Base-by-base conservation (phyloP, 1,140 invertebrate species). In the Zaprionus nigranus region DNA sequence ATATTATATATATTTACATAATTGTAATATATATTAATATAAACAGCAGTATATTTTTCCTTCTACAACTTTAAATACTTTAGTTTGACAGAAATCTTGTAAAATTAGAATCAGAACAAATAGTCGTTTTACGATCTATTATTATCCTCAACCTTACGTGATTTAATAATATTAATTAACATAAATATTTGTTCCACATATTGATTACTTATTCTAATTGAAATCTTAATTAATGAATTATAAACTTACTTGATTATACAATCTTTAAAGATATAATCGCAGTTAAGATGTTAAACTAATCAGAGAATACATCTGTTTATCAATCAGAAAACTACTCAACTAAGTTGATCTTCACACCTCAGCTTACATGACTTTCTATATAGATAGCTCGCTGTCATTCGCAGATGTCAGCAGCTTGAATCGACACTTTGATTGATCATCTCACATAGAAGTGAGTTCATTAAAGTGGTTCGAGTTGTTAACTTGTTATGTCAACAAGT, bases 401-500 rank as follows among this genome's bases (percentile, higher is more conserved):
- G 40, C 40, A n/a, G 15, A 43, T 7, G 15, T 43, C 40, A 17
- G 40, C 40, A n/a, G 40, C 6, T 17, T 7, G 17, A n/a, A 46
- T 46, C 46, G 46, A 64, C 49, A 38, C 46, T n/a, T 53, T 54
- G 61, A 65, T 65, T 38, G 36, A 65, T 65, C 34, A 56, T 46
- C 40, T 46, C n/a, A 65, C 53, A 17, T 51, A 22, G 17, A 11
- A 12, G 22, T n/a, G 24, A 57, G 53, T 65, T 56, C 26, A 65
- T 65, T 65, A 65, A 40, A 65, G 63, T 57, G 40, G 51, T 54
- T 17, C 40, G 22, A 64, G 62, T 26, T 64, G 49, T 56, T 57
- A 36, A 43, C 9, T 56, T 54, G 62, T 54, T 54, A 54, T 64
- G 62, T 64, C 62, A 64, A 36, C 63, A 65, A 56, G 30, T n/a